These are phyloP conservation scores for Ctenomys sociabilis DNA, from an alignment of 2,113 vertebrate species.

Conservation along the genomic window DNA sequence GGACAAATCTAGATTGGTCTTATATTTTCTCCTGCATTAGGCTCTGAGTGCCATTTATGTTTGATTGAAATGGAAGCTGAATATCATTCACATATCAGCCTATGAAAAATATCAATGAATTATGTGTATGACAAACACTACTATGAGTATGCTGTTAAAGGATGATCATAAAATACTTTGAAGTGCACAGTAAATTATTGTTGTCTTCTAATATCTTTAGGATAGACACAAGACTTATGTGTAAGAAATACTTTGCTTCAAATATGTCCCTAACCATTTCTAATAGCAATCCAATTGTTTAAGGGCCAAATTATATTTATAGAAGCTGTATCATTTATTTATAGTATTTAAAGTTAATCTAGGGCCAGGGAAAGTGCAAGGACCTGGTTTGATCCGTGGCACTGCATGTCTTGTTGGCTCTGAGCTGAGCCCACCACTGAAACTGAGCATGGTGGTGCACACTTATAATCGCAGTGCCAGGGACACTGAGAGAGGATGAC, in stretches of 20 bases:
- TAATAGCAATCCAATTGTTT: background rate
- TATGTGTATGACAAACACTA: background rate
- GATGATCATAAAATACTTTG: background rate
- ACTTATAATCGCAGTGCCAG: too few relatives aligned
- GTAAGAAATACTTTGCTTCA: background rate
- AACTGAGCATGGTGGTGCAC: too few relatives aligned
- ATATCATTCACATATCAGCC: background rate
- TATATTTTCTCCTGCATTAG: background rate
- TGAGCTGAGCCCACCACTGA: too few relatives aligned
- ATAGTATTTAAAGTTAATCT: conserved; percentile 29
- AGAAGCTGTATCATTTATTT: background rate
- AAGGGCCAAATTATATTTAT: background rate
- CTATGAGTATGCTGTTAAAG: background rate
- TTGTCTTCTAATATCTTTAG: background rate
- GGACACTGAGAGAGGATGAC: too few relatives aligned
- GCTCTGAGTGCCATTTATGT: background rate
- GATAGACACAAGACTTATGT: background rate
- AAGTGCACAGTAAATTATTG: background rate
- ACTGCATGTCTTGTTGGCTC: too few relatives aligned
- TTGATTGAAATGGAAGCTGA: background rate
- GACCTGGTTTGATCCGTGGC: too few relatives aligned
- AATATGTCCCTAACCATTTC: background rate
- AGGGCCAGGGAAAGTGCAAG: too few relatives aligned
- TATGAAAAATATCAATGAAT: background rate
- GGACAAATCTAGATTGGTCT: background rate